Conservation (phyloP, 2,797 vertebrate species). For the Sus cebifrons region DNA sequence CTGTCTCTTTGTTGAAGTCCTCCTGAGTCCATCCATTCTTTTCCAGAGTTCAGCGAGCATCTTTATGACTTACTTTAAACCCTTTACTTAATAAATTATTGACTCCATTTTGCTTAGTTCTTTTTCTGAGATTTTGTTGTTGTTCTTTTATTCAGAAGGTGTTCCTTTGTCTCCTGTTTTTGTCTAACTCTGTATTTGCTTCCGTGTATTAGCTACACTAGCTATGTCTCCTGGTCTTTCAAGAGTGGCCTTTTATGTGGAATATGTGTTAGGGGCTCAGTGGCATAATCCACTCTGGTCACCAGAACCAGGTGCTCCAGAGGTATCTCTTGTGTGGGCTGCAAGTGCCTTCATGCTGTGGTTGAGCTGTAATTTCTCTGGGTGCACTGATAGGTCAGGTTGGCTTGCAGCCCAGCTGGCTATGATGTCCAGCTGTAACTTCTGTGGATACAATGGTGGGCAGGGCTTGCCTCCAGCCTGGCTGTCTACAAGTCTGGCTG, state of each 20-base stretch:
- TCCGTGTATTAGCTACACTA: too few relatives aligned
- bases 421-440: too few relatives aligned
- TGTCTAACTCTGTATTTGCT: neutral
- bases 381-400: neutral
- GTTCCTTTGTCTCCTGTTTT: fast-evolving
- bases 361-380: neutral
- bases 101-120: too few relatives aligned
- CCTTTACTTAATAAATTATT: too few relatives aligned
- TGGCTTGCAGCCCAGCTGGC: neutral
- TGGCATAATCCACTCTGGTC: neutral
- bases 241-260: neutral
- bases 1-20: too few relatives aligned
- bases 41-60: too few relatives aligned
- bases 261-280: neutral
- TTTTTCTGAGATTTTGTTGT: too few relatives aligned
- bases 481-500: too few relatives aligned
- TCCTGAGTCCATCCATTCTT: too few relatives aligned
- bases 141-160: too few relatives aligned
- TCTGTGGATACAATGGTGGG: neutral
- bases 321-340: neutral
- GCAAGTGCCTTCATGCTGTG: neutral
- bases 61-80: too few relatives aligned
- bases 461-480: neutral
- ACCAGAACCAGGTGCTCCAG: fast-evolving
- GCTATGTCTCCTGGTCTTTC: too few relatives aligned